Evolutionary conservation across 2,797 vertebrate species (phyloP).

Genomic region (Tinamus major): DNA sequence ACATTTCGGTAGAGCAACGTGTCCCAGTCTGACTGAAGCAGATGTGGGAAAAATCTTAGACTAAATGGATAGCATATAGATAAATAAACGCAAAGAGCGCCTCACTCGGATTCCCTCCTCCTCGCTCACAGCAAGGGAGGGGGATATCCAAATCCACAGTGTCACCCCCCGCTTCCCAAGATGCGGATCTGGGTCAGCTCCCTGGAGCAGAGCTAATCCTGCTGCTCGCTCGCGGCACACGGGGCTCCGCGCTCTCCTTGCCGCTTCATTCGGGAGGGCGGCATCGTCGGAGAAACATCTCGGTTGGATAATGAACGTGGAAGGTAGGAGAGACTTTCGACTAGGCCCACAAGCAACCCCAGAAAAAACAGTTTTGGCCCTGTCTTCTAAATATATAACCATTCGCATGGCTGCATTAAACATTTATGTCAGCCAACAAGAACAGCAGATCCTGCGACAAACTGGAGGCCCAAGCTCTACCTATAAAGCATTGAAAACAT

Average conservation of each 20-base stretch:
- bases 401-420: background rate
- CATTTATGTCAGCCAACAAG: background rate
- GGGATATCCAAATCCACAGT: background rate
- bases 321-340: background rate
- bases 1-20: background rate
- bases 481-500: background rate
- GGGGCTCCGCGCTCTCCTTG: background rate
- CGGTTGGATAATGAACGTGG: background rate
- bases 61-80: background rate
- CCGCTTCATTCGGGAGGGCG: background rate
- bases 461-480: background rate
- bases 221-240: background rate
- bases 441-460: background rate
- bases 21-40: background rate
- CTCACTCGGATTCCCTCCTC: slow-evolving; percentile 36
- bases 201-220: slow-evolving; percentile 40
- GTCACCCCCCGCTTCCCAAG: background rate
- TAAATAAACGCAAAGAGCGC: slow-evolving; percentile 3
- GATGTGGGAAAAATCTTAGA: slow-evolving; percentile 24
- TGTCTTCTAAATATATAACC: background rate
- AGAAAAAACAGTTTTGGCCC: background rate
- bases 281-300: background rate
- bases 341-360: background rate
- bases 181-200: slow-evolving; percentile 24
- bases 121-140: background rate